Evolutionary conservation across 2,888 invertebrate species (phyloP).

Genomic region (Hyppa rectilinea): DNA sequence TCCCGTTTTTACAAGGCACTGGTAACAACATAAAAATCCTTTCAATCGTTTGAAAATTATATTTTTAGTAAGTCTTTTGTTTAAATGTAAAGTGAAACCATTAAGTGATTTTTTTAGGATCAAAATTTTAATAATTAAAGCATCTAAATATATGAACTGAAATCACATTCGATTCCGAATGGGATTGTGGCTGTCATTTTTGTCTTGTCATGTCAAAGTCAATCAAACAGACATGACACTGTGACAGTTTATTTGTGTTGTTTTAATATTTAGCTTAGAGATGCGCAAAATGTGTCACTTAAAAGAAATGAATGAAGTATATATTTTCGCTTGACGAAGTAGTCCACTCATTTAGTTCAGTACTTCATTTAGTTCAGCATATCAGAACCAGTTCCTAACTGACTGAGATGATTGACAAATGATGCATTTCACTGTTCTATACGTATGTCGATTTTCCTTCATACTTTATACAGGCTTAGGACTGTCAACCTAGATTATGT

Average conservation of each 20-base stretch:
- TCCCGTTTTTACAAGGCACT: conserved; percentile 5
- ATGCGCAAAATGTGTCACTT: no score
- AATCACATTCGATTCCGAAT: conserved; percentile 2
- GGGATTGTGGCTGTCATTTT: conserved; percentile 2
- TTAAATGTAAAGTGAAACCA: not conserved
- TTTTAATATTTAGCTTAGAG: no score
- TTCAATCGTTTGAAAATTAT: not conserved
- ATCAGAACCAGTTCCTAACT: no score
- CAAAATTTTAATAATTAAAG: not conserved
- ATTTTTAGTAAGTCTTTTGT: not conserved
- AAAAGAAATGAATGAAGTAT: no score
- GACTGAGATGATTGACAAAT: no score
- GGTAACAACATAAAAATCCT: not conserved
- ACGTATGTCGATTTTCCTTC: no score
- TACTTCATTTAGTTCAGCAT: no score
- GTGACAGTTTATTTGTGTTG: conserved; percentile 44
- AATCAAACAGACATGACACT: conserved; percentile 15
- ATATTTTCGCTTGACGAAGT: no score
- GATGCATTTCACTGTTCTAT: no score
- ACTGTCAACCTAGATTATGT: no score
- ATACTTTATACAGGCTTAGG: no score
- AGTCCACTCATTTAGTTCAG: no score
- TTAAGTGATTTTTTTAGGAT: not conserved
- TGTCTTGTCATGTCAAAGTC: not conserved
- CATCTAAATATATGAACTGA: not conserved